phyloP scores from a whole-genome alignment of 92 coral and sea anemone species.

The Paramuricea clavata region DNA sequence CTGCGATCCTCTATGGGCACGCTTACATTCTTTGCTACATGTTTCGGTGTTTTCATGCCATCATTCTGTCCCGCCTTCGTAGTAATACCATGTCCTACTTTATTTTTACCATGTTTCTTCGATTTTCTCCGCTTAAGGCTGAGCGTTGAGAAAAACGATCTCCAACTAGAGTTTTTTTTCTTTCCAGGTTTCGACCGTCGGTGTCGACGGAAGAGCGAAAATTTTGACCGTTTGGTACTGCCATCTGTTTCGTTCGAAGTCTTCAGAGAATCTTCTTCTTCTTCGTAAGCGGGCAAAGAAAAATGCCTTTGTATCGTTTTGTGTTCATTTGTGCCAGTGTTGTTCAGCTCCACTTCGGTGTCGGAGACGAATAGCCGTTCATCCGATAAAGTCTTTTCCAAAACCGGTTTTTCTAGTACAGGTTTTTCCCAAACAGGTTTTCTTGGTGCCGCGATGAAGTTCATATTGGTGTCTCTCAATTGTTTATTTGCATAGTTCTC shows the following conservation, averaged over 20 bases:
- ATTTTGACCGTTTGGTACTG: not conserved
- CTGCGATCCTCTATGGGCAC: not conserved
- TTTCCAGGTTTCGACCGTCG: conserved; percentile 7
- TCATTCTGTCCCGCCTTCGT: not conserved
- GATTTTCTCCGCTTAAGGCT: conserved; percentile 1
- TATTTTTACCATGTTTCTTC: conserved; percentile 1
- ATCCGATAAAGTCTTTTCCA: not conserved
- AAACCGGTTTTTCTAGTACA: not conserved
- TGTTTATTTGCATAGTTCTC: not conserved
- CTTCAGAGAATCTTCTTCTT: conserved; percentile 3
- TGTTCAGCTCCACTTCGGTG: conserved; percentile 11
- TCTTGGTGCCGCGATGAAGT: not conserved
- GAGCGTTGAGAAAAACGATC: conserved; percentile 24
- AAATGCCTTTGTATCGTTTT: not conserved
- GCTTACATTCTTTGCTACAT: not conserved
- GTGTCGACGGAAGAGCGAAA: conserved; percentile 24
- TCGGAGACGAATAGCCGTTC: conserved; percentile 41
- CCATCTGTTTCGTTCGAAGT: not conserved
- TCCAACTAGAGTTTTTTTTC: conserved; percentile 29
- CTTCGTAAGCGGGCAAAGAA: conserved; percentile 34
- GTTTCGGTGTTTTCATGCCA: not conserved
- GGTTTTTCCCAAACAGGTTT: not conserved
- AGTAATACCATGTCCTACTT: not conserved
- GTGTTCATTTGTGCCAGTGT: not conserved
- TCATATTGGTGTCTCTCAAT: conserved; percentile 5